Percentiles rank a stretch among this genome's conserved stretches.
phyloP scores from a whole-genome alignment of 2,113 vertebrate genomes.

The Lampris megalopsis region DNA sequence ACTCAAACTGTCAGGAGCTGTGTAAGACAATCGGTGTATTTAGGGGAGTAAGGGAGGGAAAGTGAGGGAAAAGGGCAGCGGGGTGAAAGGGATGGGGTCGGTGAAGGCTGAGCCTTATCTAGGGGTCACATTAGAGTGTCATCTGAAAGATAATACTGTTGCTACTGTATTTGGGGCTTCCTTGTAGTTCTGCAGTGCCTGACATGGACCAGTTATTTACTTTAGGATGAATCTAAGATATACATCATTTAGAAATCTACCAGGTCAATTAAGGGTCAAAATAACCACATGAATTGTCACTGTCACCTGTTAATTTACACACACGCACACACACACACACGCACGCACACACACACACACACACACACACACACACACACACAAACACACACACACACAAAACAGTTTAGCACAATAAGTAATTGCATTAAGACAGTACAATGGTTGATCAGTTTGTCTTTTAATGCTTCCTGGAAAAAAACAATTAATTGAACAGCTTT shows the following conservation, averaged over 20 bases:
- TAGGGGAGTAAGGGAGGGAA: slow-evolving; percentile 2
- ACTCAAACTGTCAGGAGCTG: slow-evolving; percentile 37
- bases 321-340: no score
- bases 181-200: slow-evolving; percentile 8
- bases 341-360: no score
- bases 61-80: background rate
- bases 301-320: background rate
- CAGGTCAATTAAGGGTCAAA: background rate
- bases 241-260: background rate
- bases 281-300: background rate
- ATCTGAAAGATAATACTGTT: slow-evolving; percentile 50
- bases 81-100: background rate
- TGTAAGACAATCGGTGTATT: slow-evolving; percentile 41
- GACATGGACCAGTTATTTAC: background rate
- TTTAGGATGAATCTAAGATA: slow-evolving; percentile 1
- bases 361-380: no score
- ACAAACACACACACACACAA: no score
- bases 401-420: no score
- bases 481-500: no score
- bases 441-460: no score
- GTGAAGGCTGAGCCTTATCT: slow-evolving; percentile 37
- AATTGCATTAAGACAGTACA: no score
- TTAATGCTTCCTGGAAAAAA: no score
- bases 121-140: slow-evolving; percentile 44
- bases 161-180: slow-evolving; percentile 18